Evolutionary conservation across 2,888 invertebrate genomes (phyloP).

Genomic region (Rhogogaster chlorosoma): DNA sequence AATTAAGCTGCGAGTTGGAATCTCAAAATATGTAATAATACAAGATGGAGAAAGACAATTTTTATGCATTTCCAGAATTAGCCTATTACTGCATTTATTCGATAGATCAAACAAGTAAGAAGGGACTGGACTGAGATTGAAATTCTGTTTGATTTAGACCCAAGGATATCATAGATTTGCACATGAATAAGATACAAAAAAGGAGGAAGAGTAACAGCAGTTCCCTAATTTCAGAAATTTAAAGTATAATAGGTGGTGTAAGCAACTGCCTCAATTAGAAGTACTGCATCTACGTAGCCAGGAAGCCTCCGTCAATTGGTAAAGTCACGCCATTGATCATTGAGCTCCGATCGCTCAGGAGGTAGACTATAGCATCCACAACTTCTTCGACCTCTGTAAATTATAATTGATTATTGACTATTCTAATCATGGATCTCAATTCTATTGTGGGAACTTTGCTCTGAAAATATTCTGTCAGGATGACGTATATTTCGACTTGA

Average conservation of each 20-base stretch:
- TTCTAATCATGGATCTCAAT: background rate
- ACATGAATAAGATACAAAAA: background rate
- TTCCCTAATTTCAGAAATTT: background rate
- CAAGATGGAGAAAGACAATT: background rate
- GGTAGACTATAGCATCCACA: slow-evolving; percentile 87
- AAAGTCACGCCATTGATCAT: slow-evolving; percentile 90
- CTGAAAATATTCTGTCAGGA: background rate
- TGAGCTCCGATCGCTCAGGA: slow-evolving; percentile 89
- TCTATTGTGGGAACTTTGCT: background rate
- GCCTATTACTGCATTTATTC: background rate
- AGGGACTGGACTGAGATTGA: background rate
- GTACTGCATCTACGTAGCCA: slow-evolving; percentile 68
- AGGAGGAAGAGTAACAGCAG: background rate
- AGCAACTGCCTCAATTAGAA: background rate
- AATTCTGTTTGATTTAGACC: background rate
- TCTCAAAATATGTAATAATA: background rate
- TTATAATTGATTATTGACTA: background rate
- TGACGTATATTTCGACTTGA: background rate
- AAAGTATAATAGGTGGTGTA: background rate
- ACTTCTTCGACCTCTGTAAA: slow-evolving; percentile 92
- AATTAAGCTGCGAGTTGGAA: background rate
- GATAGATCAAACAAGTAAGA: background rate
- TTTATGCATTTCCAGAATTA: background rate
- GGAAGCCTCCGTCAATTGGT: slow-evolving; percentile 91
- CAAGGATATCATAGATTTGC: background rate